These are phyloP conservation scores for Leguminivora glycinivorella DNA, from an alignment of 1,140 invertebrate species.

Conservation along the genomic window DNA sequence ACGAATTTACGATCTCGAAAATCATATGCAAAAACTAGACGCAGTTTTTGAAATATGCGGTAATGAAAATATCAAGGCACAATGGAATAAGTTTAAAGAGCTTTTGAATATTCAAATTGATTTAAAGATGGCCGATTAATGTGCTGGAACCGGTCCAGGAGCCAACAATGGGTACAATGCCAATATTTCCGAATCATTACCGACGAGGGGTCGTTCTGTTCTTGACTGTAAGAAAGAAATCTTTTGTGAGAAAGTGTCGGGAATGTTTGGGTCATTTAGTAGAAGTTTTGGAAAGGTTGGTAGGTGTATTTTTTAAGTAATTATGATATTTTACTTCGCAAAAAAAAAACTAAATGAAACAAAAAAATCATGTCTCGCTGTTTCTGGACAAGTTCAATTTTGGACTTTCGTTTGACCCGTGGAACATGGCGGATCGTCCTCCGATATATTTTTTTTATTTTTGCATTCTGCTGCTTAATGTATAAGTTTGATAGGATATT, in stretches of 20 bases:
- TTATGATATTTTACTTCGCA: too few relatives aligned
- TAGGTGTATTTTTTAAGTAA: too few relatives aligned
- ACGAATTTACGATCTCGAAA: neutral
- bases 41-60: slow-evolving; percentile 12
- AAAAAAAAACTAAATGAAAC: too few relatives aligned
- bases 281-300: neutral
- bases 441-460: too few relatives aligned
- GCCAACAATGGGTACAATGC: slow-evolving; percentile 49
- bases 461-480: too few relatives aligned
- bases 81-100: slow-evolving; percentile 19
- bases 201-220: slow-evolving; percentile 32
- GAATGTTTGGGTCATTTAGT: neutral
- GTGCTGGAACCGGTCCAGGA: slow-evolving; percentile 37
- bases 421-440: too few relatives aligned
- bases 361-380: too few relatives aligned
- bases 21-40: slow-evolving; percentile 10
- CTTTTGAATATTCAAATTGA: slow-evolving; percentile 21
- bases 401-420: too few relatives aligned
- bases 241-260: neutral
- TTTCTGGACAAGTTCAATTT: too few relatives aligned
- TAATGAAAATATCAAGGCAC: slow-evolving; percentile 18
- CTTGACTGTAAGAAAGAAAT: neutral
- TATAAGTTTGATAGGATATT: too few relatives aligned
- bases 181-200: slow-evolving; percentile 57
- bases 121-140: slow-evolving; percentile 24